Evolutionary conservation across 2,888 invertebrate genomes (phyloP), one percentile per base, ranked within the genome.

Genomic region (Antheraea yamamai): DNA sequence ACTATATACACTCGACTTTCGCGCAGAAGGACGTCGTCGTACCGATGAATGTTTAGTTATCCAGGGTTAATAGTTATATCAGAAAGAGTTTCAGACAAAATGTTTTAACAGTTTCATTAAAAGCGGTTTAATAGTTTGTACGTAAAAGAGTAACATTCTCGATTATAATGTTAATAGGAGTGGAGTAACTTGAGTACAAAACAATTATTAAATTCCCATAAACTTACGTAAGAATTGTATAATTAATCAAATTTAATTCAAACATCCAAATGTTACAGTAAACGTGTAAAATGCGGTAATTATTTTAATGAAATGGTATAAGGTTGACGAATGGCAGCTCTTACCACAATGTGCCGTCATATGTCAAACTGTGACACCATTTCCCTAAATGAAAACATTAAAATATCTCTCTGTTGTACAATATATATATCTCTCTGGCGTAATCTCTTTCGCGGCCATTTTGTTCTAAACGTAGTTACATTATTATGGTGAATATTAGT

Each of bases 291-390:
- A 30, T 66, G 64, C 30, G 3, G 6, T 66, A 26, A 66, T 66
- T 16, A 66, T 66, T 30, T 66, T 66, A 66, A 66, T 66, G 64
- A 66, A 66, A 66, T 12, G 26, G 26, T 66, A 30, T 66, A 26
- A 66, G 64, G 30, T 66, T 66, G 64, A 66, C 64, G 64, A 66
- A 66, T 66, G 30, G 64, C 26, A 30, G 64, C 64, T 66, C 30
- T 66, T 66, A 30, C 26, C 64, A 66, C 64, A 66, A 66, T 66
- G 64, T 30, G 26, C 64, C 64, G 64, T 4, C 64, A 30, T 66
- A 16, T 66, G 16, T 66, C 64, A 66, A 66, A 30, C 64, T 16
- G 64, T 18, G 30, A 66, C 64, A 30, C 64, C 12, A 66, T 66
- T 66, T 66, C 16, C 64, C 64, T 20, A 66, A 66, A 66, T 66